Evolutionary conservation across 2,797 vertebrate genomes (phyloP).

Genomic region (Pseudochaenichthys georgianus): DNA sequence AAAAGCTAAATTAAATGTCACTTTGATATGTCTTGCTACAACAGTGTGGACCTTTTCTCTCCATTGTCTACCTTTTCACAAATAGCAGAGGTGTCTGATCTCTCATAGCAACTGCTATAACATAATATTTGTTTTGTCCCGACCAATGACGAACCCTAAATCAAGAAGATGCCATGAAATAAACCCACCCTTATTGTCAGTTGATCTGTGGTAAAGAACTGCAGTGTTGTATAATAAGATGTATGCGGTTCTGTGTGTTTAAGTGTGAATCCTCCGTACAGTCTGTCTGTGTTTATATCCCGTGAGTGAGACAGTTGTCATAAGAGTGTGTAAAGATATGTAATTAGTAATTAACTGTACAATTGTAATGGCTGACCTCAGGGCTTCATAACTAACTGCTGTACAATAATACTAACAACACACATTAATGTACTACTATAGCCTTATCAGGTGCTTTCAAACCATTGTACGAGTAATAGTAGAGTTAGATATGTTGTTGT

Average conservation of each 20-base stretch:
- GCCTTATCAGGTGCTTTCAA: conserved; percentile 69
- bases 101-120: conserved; percentile 2
- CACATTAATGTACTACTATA: conserved; percentile 48
- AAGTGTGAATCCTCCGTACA: conserved; percentile 35
- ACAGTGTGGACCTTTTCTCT: not conserved
- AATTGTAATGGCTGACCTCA: conserved; percentile 72
- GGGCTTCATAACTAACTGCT: conserved; percentile 74
- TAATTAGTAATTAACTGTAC: conserved; percentile 27
- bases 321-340: conserved; percentile 17
- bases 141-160: conserved; percentile 10
- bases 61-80: conserved; percentile 3
- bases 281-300: conserved; percentile 33
- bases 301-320: conserved; percentile 28
- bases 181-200: conserved; percentile 20
- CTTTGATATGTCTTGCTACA: not conserved
- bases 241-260: conserved; percentile 37
- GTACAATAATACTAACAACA: conserved; percentile 50
- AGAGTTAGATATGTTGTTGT: conserved; percentile 45
- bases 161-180: conserved; percentile 11
- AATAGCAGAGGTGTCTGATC: not conserved
- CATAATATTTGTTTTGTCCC: conserved; percentile 5
- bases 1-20: not conserved
- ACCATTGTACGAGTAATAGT: conserved; percentile 56
- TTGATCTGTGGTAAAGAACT: conserved; percentile 21
- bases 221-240: conserved; percentile 20